Conservation (phyloP, 2,888 invertebrate genomes). For the Leptopilina myrica region DNA sequence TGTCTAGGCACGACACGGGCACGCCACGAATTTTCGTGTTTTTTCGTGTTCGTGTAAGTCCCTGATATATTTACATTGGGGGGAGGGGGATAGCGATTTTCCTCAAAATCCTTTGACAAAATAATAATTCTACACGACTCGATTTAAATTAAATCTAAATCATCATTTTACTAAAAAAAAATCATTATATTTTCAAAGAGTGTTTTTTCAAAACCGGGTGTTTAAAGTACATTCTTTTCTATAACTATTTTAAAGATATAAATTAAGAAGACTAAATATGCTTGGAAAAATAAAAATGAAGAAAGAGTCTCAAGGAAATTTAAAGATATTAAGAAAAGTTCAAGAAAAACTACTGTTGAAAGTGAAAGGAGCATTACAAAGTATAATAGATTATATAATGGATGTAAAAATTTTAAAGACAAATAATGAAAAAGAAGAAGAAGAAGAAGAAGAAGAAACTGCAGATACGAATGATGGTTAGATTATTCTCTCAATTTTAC, state of each 20-base stretch:
- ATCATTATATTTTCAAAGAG: too few species aligned
- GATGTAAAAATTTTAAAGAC: constrained; percentile 45
- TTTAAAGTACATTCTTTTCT: constrained; percentile 56
- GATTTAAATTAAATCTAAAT: too few species aligned
- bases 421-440: neutral
- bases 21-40: too few species aligned
- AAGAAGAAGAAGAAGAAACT: constrained; percentile 43
- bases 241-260: constrained; percentile 74
- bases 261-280: constrained; percentile 77
- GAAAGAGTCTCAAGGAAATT: constrained; percentile 74
- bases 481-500: too few species aligned
- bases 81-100: too few species aligned
- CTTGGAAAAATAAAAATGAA: constrained; percentile 77
- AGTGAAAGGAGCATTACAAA: constrained; percentile 80
- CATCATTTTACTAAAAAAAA: too few species aligned
- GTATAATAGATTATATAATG: constrained; percentile 78
- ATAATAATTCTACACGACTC: too few species aligned
- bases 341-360: constrained; percentile 79
- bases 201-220: neutral
- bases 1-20: too few species aligned
- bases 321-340: constrained; percentile 75
- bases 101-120: too few species aligned
- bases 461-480: constrained; percentile 32
- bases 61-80: too few species aligned
- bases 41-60: too few species aligned